Conservation (phyloP, 1,140 invertebrate species). For the Triops longicaudatus region DNA sequence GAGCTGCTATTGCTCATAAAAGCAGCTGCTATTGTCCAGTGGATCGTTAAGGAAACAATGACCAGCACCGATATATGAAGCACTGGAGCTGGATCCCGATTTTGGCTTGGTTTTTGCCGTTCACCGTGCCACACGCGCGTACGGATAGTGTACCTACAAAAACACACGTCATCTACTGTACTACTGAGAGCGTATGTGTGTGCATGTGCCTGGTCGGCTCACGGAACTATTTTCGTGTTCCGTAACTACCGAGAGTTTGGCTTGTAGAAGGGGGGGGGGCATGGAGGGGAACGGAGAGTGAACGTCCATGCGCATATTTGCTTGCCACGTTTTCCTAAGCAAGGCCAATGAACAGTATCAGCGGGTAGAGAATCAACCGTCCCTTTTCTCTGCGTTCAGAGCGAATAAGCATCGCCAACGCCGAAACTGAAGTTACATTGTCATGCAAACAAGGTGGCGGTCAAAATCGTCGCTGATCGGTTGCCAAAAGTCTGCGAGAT, state of each 20-base stretch:
- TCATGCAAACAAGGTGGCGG: background rate
- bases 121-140: no score
- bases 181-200: background rate
- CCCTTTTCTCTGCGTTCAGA: background rate
- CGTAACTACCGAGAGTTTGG: background rate
- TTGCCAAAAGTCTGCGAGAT: background rate
- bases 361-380: background rate
- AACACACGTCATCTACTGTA: no score
- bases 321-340: conserved; percentile 9
- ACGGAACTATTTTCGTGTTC: background rate
- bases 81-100: background rate
- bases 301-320: conserved; percentile 1
- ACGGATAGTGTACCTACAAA: no score
- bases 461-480: background rate
- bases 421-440: background rate
- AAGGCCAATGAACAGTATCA: background rate
- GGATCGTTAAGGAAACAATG: background rate
- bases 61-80: background rate
- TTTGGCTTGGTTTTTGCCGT: no score
- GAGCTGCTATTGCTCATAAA: conserved; percentile 15
- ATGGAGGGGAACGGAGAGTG: background rate
- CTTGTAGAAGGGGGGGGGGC: background rate
- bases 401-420: background rate
- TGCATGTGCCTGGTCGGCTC: background rate
- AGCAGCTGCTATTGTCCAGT: background rate